A percentile compares a stretch with the other conserved stretches of the same genome.
These are phyloP conservation scores for Crotalus viridis DNA, from an alignment of 2,113 vertebrate species.

Conservation along the genomic window DNA sequence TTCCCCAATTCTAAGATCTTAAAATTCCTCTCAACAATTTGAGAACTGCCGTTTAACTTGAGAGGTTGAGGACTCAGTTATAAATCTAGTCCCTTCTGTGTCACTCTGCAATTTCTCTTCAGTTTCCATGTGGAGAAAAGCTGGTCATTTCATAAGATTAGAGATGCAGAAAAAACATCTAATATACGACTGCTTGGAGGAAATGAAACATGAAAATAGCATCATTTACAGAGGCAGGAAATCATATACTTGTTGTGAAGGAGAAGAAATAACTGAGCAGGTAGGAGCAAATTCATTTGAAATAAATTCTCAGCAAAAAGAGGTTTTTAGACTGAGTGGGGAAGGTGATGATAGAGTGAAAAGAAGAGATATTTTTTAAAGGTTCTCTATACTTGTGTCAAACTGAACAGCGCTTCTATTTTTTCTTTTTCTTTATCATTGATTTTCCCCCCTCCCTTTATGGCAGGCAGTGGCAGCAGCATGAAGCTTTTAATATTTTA, in stretches of 20 bases:
- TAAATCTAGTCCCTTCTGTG: too few species aligned
- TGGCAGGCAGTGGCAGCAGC: not conserved
- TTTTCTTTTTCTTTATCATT: not conserved
- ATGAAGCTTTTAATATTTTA: constrained; percentile 28
- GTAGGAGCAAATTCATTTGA: not conserved
- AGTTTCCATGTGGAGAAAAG: too few species aligned
- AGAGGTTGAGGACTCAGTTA: not conserved
- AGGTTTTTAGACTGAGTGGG: not conserved
- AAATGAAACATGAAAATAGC: not conserved
- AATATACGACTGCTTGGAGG: not conserved
- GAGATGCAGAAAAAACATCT: too few species aligned
- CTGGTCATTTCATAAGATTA: not conserved
- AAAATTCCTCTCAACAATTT: not conserved
- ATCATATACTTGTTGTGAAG: not conserved
- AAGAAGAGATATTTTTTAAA: not conserved
- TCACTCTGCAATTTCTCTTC: not conserved
- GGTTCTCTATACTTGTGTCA: not conserved
- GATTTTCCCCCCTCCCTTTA: not conserved
- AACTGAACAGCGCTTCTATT: not conserved
- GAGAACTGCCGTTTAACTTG: not conserved
- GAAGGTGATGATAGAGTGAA: not conserved
- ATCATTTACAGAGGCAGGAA: not conserved
- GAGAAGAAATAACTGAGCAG: not conserved
- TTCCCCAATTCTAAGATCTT: not conserved
- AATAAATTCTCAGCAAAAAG: not conserved